These are phyloP conservation scores for Pentalonia nigronervosa DNA, from an alignment of 1,140 invertebrate species.

Conservation along the genomic window DNA sequence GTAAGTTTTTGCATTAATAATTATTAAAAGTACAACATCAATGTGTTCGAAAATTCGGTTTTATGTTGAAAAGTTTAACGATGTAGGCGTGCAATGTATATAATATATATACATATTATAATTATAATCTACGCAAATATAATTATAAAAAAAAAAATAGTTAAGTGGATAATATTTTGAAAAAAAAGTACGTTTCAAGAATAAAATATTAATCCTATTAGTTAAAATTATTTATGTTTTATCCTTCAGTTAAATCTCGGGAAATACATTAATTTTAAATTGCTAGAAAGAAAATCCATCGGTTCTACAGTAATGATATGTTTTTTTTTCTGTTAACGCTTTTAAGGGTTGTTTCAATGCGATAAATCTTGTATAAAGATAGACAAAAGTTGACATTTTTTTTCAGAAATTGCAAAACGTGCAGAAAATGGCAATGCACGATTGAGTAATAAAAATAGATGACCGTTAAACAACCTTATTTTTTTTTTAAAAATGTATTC, in stretches of 20 bases:
- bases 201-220: slow-evolving; percentile 30
- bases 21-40: not conserved
- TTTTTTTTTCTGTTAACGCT: not conserved
- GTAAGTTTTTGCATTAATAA: not conserved
- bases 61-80: not conserved
- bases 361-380: not conserved
- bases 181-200: not conserved
- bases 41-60: not conserved
- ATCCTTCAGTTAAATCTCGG: not conserved
- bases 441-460: not conserved
- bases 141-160: no score
- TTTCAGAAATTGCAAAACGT: not conserved
- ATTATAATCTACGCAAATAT: not conserved
- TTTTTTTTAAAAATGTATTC: not conserved
- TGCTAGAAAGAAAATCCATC: not conserved
- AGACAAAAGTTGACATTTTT: not conserved
- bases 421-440: not conserved
- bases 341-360: not conserved
- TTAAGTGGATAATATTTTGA: not conserved
- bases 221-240: slow-evolving; percentile 36
- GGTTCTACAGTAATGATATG: not conserved
- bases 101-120: not conserved
- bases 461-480: not conserved
- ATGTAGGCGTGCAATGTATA: not conserved
- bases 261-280: slow-evolving; percentile 31